Base-by-base conservation (phyloP, 2,888 invertebrate genomes). In the Melipona bicolor region DNA sequence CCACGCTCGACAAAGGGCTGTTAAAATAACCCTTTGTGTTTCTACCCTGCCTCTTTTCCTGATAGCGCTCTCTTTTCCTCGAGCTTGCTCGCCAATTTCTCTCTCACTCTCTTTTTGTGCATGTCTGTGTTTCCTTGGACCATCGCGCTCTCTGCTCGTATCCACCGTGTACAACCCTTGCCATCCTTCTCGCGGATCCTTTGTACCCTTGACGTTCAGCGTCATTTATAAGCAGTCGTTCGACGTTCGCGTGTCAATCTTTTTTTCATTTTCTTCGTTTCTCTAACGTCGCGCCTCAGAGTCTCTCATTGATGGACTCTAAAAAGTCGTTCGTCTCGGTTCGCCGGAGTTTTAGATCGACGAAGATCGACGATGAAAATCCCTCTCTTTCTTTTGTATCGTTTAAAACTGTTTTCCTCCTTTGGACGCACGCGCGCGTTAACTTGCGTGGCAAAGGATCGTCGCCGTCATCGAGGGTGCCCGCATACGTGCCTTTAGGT, bases 21-120 rank as follows among this genome's bases (percentile, higher is more conserved):
- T 92, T 92, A 91, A 88, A 90, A 89, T 91, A 88, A 88, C 90
- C 90, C 91, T 90, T 91, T 91, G 88, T 89, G 84, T 81, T 89
- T 84, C 85, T 64, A 81, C 72, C 79, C 81, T 73, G 74, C 83
- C 79, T 81, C 80, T 78, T 79, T 72, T 80, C 75, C 59, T 36
- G 61, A 61, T 6, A n/a, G 59, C 71, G 2, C 80, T 67, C 76
- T 78, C 81, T 79, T 78, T 85, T 81, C 73, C 81, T 74, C 78
- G 32, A 59, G 62, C 77, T 54, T 19, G 19, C 27, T 78, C 56
- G 72, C 74, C 77, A 21, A 27, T 62, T 15, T 43, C 43, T 43
- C 43, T 43, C 2, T n/a, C 50, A 13, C n/a, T 56, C 9, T 19
- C 19, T 19, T 32, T 4, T 32, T 11, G 15, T 61, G 6, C 17